Conservation (phyloP, 2,888 invertebrate genomes). For the Eurois occulta region DNA sequence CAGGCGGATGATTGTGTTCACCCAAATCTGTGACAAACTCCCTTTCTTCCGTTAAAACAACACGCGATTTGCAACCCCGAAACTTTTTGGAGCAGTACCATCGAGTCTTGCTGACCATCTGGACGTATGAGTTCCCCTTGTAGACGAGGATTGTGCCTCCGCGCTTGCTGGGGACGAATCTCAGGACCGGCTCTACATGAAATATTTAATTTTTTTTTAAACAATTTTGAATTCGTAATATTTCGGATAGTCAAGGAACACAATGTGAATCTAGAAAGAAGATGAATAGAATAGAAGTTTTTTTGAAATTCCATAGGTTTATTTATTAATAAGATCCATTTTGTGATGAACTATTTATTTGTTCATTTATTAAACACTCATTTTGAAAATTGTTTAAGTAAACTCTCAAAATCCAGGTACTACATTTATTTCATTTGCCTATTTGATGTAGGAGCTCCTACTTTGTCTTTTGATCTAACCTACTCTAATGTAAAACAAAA, state of each 20-base stretch:
- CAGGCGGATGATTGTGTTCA: conserved; percentile 64
- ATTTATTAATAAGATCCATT: background rate
- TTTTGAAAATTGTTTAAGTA: background rate
- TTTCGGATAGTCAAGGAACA: background rate
- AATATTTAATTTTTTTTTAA: conserved; percentile 1
- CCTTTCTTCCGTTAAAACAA: conserved; percentile 51
- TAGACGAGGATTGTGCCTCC: conserved; percentile 51
- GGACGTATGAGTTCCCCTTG: conserved; percentile 56
- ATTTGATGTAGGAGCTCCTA: background rate
- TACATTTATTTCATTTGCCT: background rate
- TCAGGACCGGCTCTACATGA: conserved; percentile 2
- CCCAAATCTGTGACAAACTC: conserved; percentile 51
- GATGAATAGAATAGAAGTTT: background rate
- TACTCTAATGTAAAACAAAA: background rate
- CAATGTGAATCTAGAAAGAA: background rate
- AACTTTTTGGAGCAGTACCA: conserved; percentile 75
- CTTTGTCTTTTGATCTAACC: background rate
- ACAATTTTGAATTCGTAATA: background rate
- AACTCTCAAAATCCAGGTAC: background rate
- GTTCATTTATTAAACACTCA: background rate
- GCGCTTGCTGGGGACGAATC: conserved; percentile 60
- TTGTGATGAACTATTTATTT: background rate
- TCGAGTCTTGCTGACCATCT: conserved; percentile 61
- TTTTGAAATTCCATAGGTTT: background rate
- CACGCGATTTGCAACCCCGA: conserved; percentile 67